phyloP scores from a whole-genome alignment of 2,888 invertebrate species.

The Lithophane semibrunnea region DNA sequence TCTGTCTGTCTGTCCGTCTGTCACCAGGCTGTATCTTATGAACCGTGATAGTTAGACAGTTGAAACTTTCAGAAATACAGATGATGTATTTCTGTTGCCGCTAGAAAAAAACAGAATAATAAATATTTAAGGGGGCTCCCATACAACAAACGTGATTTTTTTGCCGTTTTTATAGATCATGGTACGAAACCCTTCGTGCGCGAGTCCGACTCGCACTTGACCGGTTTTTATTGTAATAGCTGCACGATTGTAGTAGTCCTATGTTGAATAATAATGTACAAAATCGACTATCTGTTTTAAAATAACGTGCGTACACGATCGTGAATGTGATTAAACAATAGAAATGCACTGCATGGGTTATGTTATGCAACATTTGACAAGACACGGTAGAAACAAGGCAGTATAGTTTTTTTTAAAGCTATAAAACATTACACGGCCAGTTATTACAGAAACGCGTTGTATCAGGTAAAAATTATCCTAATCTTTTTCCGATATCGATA shows the following conservation, averaged over 20 bases:
- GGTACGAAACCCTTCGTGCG: too few relatives aligned
- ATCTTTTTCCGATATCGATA: neutral
- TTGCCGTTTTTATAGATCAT: too few relatives aligned
- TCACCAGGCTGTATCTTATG: too few relatives aligned
- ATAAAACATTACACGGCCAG: neutral
- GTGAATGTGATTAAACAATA: constrained; percentile 56
- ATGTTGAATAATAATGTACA: constrained; percentile 63
- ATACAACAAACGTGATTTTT: too few relatives aligned
- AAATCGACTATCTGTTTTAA: constrained; percentile 60
- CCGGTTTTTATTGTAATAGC: constrained; percentile 38
- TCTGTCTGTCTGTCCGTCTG: too few relatives aligned
- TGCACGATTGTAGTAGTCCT: constrained; percentile 15
- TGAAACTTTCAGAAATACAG: too few relatives aligned
- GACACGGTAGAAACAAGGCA: neutral
- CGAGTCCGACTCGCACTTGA: too few relatives aligned
- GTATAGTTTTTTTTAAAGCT: neutral
- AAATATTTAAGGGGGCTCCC: too few relatives aligned
- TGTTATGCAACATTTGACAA: constrained; percentile 52
- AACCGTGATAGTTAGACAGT: too few relatives aligned
- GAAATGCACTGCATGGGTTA: constrained; percentile 42
- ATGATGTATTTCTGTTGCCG: too few relatives aligned
- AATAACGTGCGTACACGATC: constrained; percentile 41
- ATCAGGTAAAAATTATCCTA: neutral
- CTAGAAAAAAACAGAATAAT: too few relatives aligned
- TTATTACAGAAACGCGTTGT: neutral